Conservation (phyloP, 2,797 vertebrate species). For the Lophius americanus region DNA sequence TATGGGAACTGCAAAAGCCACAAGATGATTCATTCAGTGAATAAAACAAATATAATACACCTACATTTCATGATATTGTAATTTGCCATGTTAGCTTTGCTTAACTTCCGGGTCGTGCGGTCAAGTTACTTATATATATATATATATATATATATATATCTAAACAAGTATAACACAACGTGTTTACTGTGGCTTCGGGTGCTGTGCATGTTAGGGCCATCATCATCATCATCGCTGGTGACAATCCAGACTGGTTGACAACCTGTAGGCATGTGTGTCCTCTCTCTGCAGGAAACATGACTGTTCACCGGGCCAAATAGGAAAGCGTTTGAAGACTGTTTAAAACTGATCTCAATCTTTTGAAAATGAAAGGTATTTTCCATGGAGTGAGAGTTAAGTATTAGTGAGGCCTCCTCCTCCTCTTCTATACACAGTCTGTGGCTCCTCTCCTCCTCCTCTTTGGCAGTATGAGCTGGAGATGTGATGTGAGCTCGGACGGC, state of each 20-base stretch:
- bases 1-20: too few relatives aligned
- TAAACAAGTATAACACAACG: too few relatives aligned
- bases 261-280: background rate
- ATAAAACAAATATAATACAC: too few relatives aligned
- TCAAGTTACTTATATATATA: too few relatives aligned
- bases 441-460: constrained; percentile 33
- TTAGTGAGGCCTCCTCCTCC: constrained; percentile 9
- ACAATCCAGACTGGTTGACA: background rate
- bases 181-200: too few relatives aligned
- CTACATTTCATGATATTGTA: too few relatives aligned
- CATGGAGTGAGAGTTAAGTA: background rate
- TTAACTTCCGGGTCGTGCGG: too few relatives aligned
- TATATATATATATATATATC: too few relatives aligned
- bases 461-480: constrained; percentile 46
- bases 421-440: constrained; percentile 14
- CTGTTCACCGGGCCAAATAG: background rate
- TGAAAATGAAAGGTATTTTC: background rate
- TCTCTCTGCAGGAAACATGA: background rate
- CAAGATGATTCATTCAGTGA: too few relatives aligned
- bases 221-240: background rate
- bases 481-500: constrained; percentile 46
- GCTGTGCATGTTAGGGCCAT: too few relatives aligned
- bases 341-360: background rate
- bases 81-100: too few relatives aligned
- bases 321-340: background rate